Conservation (phyloP, 2,888 invertebrate species). For the Mycalesis mineus region DNA sequence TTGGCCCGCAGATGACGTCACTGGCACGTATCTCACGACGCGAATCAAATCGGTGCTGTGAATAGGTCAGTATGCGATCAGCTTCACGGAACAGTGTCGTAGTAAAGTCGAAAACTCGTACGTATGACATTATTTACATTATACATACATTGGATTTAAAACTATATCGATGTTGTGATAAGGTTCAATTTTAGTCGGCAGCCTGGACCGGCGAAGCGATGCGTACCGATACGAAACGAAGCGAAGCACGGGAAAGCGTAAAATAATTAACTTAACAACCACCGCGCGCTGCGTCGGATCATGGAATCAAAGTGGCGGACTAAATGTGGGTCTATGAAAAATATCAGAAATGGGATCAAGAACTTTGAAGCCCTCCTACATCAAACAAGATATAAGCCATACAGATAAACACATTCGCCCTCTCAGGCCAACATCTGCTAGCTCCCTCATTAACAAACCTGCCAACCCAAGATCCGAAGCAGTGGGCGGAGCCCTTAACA, state of each 20-base stretch:
- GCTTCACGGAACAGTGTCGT: conserved; percentile 3
- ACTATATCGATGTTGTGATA: conserved; percentile 20
- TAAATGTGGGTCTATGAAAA: background rate
- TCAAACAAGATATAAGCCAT: no score
- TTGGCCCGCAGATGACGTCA: no score
- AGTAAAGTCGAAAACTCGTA: conserved; percentile 7
- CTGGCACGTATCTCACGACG: no score
- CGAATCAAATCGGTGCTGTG: no score
- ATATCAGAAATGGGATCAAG: background rate
- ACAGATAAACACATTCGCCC: no score
- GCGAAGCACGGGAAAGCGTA: conserved; percentile 24
- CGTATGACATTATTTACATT: conserved; percentile 17
- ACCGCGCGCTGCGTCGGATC: background rate
- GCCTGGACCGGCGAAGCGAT: conserved; percentile 10
- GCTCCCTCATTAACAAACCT: no score
- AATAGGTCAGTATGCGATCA: background rate
- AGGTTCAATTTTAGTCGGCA: conserved; percentile 13
- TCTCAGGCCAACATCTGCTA: no score
- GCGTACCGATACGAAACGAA: conserved; percentile 20
- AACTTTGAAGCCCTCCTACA: background rate
- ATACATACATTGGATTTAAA: conserved; percentile 11
- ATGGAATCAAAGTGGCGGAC: background rate
- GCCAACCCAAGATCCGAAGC: conserved; percentile 1
- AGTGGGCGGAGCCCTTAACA: background rate
- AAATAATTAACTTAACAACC: conserved; percentile 6